Evolutionary conservation across 1,140 invertebrate genomes (phyloP), one percentile per base, ranked within the genome.

Genomic region (Tribolium castaneum): DNA sequence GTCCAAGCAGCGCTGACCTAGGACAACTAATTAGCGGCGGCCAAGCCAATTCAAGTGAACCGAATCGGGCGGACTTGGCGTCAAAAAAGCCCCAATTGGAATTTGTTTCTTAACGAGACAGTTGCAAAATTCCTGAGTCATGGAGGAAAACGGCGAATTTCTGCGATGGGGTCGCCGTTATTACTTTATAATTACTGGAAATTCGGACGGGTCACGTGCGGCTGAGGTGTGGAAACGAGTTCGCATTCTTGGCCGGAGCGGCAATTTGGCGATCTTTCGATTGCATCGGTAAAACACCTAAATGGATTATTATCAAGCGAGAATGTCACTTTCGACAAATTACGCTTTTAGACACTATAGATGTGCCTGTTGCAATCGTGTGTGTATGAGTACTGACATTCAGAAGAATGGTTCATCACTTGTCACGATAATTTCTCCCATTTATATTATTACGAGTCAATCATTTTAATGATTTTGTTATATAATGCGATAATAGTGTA

Each of bases 1-100:
- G 59, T 66, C 30, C 59, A 35, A n/a, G 19, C 59, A 30, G 54
- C 22, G 30, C 59, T 66, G 59, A 66, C 59, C 59, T 66, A 66
- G 10, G 59, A n/a, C 59, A 66, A 66, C 10, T 66, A 66, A 66
- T 66, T 66, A 66, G 59, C 25, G 59, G 54, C 19, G 16, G 54
- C 19, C 19, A 25, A 16, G 54, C 54, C 54, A 22, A 25, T 25
- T 59, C 54, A 25, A 25, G 7, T 59, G 54, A 10, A 59, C 54
- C 54, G 9, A 59, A 59, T 59, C 54, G 54, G 19, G 54, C 54
- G 54, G 19, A 59, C 10, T 10, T 59, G 54, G 54, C 19, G 54
- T 25, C 14, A 59, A 59, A 22, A 59, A 59, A 16, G 19, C 19
- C 19, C 10, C 10, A 59, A 25, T n/a, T 16, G 16, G 54, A 59